These are phyloP conservation scores for Polyommatus iphigenia DNA, from an alignment of 2,888 invertebrate species.

Conservation along the genomic window DNA sequence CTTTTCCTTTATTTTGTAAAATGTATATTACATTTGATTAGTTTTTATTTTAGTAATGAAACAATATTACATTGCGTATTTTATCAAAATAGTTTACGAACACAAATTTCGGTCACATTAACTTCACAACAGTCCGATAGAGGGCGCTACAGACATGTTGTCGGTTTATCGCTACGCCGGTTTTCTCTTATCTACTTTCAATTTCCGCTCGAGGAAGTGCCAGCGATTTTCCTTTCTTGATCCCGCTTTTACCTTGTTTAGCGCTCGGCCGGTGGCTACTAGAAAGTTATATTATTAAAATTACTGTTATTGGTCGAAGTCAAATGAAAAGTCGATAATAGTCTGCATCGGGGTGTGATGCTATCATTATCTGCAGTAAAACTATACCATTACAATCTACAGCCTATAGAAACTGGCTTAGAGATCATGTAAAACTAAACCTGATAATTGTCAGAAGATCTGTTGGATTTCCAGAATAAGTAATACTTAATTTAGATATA, in stretches of 20 bases:
- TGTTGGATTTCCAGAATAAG: too few species aligned
- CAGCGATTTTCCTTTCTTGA: conserved; percentile 70
- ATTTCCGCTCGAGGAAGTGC: conserved; percentile 77
- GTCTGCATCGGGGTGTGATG: neutral
- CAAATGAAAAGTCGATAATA: conserved; percentile 23
- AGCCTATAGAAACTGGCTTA: neutral
- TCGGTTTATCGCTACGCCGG: conserved; percentile 47
- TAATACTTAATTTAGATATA: too few species aligned
- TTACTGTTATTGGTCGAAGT: conserved; percentile 28
- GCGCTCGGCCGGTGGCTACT: conserved; percentile 40
- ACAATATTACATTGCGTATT: neutral
- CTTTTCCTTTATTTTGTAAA: too few species aligned
- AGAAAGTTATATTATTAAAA: conserved; percentile 52
- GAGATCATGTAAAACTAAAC: conserved; percentile 6
- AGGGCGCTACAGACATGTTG: conserved; percentile 47
- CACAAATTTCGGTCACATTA: neutral
- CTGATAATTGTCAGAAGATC: neutral
- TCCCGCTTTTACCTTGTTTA: conserved; percentile 66
- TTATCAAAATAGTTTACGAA: neutral
- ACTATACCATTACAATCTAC: neutral
- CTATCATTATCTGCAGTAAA: conserved; percentile 14
- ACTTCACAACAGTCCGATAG: conserved; percentile 44
- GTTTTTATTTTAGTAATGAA: neutral
- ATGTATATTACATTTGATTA: too few species aligned
- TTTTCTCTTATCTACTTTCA: conserved; percentile 76